Base-by-base conservation (phyloP, 2,113 vertebrate genomes). In the Astur gentilis region DNA sequence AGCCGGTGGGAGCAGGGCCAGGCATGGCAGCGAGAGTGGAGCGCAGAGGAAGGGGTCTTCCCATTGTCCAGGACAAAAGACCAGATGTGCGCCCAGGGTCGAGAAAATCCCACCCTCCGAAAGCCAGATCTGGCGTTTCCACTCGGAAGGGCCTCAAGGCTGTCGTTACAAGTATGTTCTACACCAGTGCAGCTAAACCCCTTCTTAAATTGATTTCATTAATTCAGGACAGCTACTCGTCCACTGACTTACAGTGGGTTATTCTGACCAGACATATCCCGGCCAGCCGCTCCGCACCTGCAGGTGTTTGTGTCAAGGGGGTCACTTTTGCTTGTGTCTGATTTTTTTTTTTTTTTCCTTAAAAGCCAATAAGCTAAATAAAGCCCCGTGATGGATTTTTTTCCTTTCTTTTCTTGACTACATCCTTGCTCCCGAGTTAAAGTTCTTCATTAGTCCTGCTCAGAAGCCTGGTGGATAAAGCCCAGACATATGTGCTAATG, bases 1-100 rank as follows among this genome's bases (percentile, higher is more conserved):
- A 36, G 20, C 27, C 4, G 0, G 32, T 31, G 83, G 93, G 87
- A 91, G 62, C 38, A 9, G n/a, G 22, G 80, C 89, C 93, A 87
- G 61, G 86, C 52, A 7, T 5, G 1, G 80, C 83, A 54, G 72
- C 20, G 1, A 17, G 80, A 42, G 52, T 2, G 0, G 55, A 58
- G 84, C 0, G 0, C 58, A 29, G 76, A 65, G 93, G 54, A 95
- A 86, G 45, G 62, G 7, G 5, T 76, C 29, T 87, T 89, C 84
- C 80, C n/a, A n/a, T 87, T 70, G 80, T 78, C 87, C 65, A 18
- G 77, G 79, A 84, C 54, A 84, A 96, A 95, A 87, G 69, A 76
- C 47, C 87, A 84, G 87, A 89, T 94, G 89, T 65, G 61, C 3
- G 1, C 62, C 62, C 83, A 70, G 76, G n/a, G 45, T 14, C 62